Conservation (phyloP, 1,140 invertebrate species). For the Scaptomyza pallida region DNA sequence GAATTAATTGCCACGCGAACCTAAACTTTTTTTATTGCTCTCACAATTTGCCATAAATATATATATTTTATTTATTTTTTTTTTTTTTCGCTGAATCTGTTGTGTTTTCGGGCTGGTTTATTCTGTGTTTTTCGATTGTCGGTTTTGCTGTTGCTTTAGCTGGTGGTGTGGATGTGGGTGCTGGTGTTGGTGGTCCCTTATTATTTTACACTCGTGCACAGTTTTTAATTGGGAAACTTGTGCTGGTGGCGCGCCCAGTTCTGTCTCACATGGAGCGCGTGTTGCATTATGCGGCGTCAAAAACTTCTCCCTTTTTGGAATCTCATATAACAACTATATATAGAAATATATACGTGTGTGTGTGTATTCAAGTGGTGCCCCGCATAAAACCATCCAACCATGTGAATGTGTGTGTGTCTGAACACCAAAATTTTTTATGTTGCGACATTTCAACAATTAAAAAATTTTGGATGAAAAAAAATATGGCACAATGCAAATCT, state of each 20-base stretch:
- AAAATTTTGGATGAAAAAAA: constrained; percentile 9
- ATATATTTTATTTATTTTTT: constrained; percentile 3
- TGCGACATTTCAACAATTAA: constrained; percentile 30
- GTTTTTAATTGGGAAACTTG: constrained; percentile 60
- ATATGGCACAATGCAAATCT: constrained; percentile 23
- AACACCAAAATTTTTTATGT: constrained; percentile 5
- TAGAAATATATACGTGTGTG: not conserved
- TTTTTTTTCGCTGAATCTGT: constrained; percentile 22
- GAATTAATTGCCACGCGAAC: constrained; percentile 33
- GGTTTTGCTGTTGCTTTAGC: constrained; percentile 1
- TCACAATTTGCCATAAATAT: not conserved
- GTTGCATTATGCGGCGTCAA: constrained; percentile 32
- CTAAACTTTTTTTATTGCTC: constrained; percentile 31
- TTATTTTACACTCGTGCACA: constrained; percentile 55
- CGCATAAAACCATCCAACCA: constrained; percentile 18
- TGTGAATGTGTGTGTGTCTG: constrained; percentile 11
- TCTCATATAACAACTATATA: not conserved
- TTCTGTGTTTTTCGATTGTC: constrained; percentile 15
- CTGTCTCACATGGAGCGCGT: not conserved
- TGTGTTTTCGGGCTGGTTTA: constrained; percentile 1
- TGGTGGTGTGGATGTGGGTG: too few species aligned
- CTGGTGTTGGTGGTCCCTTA: constrained; percentile 33
- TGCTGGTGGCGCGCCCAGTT: not conserved
- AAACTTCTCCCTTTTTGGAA: constrained; percentile 24
- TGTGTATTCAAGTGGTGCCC: constrained; percentile 11